Conservation (phyloP, 2,888 invertebrate genomes). For the Protophormia terraenovae region DNA sequence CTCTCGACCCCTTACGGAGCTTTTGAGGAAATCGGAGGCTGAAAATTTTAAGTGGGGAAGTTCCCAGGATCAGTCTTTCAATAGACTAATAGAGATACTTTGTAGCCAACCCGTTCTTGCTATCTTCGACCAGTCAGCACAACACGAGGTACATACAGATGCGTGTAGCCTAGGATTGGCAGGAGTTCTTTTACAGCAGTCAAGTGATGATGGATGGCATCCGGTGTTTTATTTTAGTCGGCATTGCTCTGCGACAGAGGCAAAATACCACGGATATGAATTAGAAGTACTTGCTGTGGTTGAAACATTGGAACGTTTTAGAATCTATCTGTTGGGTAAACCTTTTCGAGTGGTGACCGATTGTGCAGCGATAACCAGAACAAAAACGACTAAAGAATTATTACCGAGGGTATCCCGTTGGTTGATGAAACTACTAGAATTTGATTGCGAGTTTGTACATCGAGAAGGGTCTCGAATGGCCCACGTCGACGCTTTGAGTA, state of each 20-base stretch:
- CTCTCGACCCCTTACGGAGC: conserved; percentile 30
- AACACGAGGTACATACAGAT: conserved; percentile 68
- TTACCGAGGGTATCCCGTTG: conserved; percentile 20
- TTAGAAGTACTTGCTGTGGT: conserved; percentile 61
- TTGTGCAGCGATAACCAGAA: conserved; percentile 23
- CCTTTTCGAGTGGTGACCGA: conserved; percentile 41
- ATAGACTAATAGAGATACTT: conserved; percentile 27
- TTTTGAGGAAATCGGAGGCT: neutral
- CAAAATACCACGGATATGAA: neutral
- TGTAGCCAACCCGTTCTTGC: conserved; percentile 46
- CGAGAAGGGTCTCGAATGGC: conserved; percentile 20
- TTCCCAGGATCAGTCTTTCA: conserved; percentile 40
- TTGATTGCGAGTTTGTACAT: conserved; percentile 20
- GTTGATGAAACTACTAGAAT: conserved; percentile 26
- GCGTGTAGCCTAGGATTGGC: conserved; percentile 66
- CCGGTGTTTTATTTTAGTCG: conserved; percentile 67
- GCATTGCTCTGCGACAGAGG: conserved; percentile 57
- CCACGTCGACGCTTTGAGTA: too few species aligned
- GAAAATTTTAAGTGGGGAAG: conserved; percentile 8
- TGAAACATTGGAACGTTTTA: conserved; percentile 63
- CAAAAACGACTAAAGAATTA: conserved; percentile 7
- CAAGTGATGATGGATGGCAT: conserved; percentile 46
- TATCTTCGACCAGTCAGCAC: conserved; percentile 44
- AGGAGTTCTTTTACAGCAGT: conserved; percentile 62
- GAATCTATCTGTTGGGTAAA: conserved; percentile 58